Evolutionary conservation across 2,113 vertebrate genomes (phyloP).

Genomic region (Pungitius pungitius): DNA sequence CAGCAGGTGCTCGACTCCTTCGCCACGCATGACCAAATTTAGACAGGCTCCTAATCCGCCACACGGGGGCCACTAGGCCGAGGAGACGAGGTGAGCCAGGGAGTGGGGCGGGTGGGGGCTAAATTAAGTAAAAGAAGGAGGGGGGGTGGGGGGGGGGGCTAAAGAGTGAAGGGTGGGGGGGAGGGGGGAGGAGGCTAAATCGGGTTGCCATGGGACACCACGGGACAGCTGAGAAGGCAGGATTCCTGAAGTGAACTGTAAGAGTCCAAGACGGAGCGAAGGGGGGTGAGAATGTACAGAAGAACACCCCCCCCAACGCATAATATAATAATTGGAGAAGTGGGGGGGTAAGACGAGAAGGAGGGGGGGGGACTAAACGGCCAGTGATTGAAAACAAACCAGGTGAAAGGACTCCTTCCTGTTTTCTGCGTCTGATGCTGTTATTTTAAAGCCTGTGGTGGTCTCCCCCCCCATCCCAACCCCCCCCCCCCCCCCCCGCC

Average conservation of each 20-base stretch:
- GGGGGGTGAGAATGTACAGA: slow-evolving; percentile 38
- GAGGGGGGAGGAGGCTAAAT: slow-evolving; percentile 64
- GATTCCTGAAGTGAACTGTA: slow-evolving; percentile 75
- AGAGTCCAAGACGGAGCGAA: slow-evolving; percentile 59
- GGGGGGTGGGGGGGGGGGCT: slow-evolving; percentile 12
- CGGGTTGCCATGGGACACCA: slow-evolving; percentile 75
- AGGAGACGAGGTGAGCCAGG: slow-evolving; percentile 24
- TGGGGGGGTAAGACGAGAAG: slow-evolving; percentile 27
- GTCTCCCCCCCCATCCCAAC: slow-evolving; percentile 35
- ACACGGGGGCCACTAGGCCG: slow-evolving; percentile 36
- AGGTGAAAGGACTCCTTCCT: background rate
- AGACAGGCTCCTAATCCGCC: slow-evolving; percentile 68
- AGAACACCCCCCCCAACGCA: slow-evolving; percentile 25
- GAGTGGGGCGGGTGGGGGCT: slow-evolving; percentile 27
- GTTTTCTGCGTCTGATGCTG: background rate
- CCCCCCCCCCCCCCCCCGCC: background rate
- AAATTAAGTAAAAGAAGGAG: slow-evolving; percentile 35
- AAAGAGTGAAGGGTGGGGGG: slow-evolving; percentile 3
- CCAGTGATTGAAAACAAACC: slow-evolving; percentile 11
- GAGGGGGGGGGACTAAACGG: background rate
- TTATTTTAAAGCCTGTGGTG: slow-evolving; percentile 44
- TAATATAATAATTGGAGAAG: slow-evolving; percentile 41
- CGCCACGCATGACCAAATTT: slow-evolving; percentile 78
- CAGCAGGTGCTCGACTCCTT: slow-evolving; percentile 73
- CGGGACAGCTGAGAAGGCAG: slow-evolving; percentile 77